Conservation (phyloP, 2,113 vertebrate species). For the Phasianus colchicus region DNA sequence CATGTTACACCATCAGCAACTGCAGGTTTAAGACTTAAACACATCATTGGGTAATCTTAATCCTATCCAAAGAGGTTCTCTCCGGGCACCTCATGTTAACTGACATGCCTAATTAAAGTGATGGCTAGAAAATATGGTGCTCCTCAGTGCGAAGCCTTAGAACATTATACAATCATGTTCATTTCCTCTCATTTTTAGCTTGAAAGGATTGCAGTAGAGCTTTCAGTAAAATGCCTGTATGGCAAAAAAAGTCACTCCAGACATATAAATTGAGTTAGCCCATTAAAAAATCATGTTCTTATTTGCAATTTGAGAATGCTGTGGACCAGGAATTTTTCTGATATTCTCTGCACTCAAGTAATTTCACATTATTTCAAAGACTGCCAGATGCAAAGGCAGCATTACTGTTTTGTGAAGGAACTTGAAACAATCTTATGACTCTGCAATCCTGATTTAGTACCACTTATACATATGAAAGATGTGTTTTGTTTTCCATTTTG, state of each 20-base stretch:
- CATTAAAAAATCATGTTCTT: background rate
- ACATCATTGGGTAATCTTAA: constrained; percentile 76
- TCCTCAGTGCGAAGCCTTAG: constrained; percentile 38
- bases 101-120: constrained; percentile 84
- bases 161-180: background rate
- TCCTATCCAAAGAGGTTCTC: constrained; percentile 75
- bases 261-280: background rate
- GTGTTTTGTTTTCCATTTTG: background rate
- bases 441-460: background rate
- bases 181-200: background rate
- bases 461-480: background rate
- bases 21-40: constrained; percentile 74
- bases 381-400: background rate
- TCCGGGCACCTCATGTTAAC: constrained; percentile 81
- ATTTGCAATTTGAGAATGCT: background rate
- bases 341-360: background rate
- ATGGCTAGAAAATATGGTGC: constrained; percentile 74
- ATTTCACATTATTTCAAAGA: background rate
- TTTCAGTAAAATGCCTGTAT: background rate
- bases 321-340: background rate
- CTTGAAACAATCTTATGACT: background rate
- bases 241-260: background rate
- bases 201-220: background rate
- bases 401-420: background rate
- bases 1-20: constrained; percentile 72